Conservation (phyloP, 2,113 vertebrate species). For the zebrafish (Danio rerio) region DNA sequence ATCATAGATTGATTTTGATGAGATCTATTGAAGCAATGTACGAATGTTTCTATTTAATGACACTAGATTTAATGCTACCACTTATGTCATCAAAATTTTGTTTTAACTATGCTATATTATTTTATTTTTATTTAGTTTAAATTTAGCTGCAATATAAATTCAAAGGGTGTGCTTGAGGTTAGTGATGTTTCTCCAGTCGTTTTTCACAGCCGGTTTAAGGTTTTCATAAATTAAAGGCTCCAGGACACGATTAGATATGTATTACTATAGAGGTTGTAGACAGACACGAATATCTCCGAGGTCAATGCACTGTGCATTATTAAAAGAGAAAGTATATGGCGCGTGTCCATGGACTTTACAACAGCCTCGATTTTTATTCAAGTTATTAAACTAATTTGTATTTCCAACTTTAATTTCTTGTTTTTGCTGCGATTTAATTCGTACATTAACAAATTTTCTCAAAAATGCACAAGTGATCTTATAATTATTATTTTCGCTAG, state of each 20-base stretch:
- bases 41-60: background rate
- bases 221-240: slow-evolving; percentile 73
- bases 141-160: background rate
- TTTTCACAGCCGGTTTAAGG: slow-evolving; percentile 43
- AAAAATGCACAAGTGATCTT: background rate
- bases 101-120: background rate
- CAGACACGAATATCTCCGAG: slow-evolving; percentile 78
- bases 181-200: background rate
- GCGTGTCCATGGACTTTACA: slow-evolving; percentile 43
- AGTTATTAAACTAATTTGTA: slow-evolving; percentile 1
- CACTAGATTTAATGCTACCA: background rate
- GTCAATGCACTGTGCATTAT: slow-evolving; percentile 78
- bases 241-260: slow-evolving; percentile 91
- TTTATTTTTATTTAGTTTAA: too few relatives aligned
- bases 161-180: background rate
- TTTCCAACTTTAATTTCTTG: background rate
- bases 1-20: slow-evolving; percentile 56
- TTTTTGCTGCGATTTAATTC: background rate
- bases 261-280: slow-evolving; percentile 79
- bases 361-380: slow-evolving; percentile 10
- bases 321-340: slow-evolving; percentile 66
- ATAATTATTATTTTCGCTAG: too few relatives aligned
- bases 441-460: background rate
- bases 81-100: background rate
- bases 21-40: slow-evolving; percentile 18